Evolutionary conservation across 2,113 vertebrate species (phyloP), one percentile per base, ranked within the genome.

Genomic region (Ictalurus punctatus): DNA sequence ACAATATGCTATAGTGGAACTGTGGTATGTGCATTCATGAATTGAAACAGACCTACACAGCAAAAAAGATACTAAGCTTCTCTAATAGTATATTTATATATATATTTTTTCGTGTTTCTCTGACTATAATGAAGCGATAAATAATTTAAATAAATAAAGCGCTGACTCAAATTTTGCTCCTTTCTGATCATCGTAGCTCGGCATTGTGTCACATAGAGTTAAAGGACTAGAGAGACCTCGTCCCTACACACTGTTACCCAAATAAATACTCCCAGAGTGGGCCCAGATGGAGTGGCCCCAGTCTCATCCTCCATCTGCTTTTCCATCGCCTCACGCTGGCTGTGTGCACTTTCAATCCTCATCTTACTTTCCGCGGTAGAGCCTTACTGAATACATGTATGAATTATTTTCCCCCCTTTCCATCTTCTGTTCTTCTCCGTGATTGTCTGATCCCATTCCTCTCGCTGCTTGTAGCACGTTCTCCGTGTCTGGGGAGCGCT

Each of bases 271-370:
- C 59, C 44, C 90, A 81, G 80, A 34, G 34, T 56, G 79, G 21
- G 63, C 48, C 71, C 76, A 74, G 76, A 85, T 90, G 81, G 34
- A 87, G 48, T 54, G 74, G 63, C 76, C 67, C 37, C 59, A 82
- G 76, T 73, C 84, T 86, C 67, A 25, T 74, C 87, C 61, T 69
- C 83, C 88, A 69, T 84, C 88, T 67, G 83, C 73, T 56, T 89
- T 85, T 85, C 88, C 71, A 37, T 67, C 54, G 56, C 58, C 87
- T 78, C 58, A 82, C 13, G 40, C 23, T 30, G 71, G 37, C 83
- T 83, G 87, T 63, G 34, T 63, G 69, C 25, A 27, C 80, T 74
- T 88, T 69, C 52, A 73, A 13, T 40, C 44, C 63, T 52, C 86
- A 56, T 79, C 86, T 63, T 44, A 34, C 81, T 83, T 74, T 61